These are phyloP conservation scores for Aptenodytes patagonicus DNA, from an alignment of 2,113 vertebrate genomes.

Conservation along the genomic window DNA sequence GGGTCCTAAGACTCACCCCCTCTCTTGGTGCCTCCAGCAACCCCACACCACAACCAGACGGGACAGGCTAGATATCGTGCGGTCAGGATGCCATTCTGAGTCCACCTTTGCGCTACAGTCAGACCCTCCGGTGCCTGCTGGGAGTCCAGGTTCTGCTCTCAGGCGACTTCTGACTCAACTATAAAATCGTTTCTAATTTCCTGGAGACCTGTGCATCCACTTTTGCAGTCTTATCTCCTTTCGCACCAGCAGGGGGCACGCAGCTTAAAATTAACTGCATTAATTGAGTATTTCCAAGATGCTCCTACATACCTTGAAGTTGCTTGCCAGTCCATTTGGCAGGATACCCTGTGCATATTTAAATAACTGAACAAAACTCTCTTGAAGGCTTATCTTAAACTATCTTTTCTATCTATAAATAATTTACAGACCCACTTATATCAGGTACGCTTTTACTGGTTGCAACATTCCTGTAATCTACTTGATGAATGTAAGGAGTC, in stretches of 20 bases:
- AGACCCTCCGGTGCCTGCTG: not conserved
- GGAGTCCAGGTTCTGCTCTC: not conserved
- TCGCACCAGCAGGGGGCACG: not conserved
- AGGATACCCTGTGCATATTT: not conserved
- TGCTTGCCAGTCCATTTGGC: not conserved
- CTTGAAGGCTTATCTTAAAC: not conserved
- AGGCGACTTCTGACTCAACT: not conserved
- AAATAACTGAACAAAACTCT: not conserved
- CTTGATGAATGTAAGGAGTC: not conserved
- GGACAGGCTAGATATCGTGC: accelerated
- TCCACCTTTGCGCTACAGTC: not conserved
- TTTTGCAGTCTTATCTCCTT: not conserved
- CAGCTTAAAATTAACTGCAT: not conserved
- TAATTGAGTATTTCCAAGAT: not conserved
- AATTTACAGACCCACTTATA: not conserved
- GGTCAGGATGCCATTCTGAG: not conserved
- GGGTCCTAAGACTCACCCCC: not conserved
- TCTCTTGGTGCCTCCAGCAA: not conserved
- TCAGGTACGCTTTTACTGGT: not conserved
- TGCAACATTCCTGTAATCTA: not conserved
- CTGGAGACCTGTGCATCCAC: not conserved
- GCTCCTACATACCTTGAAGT: not conserved
- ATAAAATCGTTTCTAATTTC: not conserved
- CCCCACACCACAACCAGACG: not conserved
- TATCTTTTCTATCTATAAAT: not conserved